Evolutionary conservation across 53 echinoderm and acorn worm species (phyloP).

Genomic region (Luidia sarsii): DNA sequence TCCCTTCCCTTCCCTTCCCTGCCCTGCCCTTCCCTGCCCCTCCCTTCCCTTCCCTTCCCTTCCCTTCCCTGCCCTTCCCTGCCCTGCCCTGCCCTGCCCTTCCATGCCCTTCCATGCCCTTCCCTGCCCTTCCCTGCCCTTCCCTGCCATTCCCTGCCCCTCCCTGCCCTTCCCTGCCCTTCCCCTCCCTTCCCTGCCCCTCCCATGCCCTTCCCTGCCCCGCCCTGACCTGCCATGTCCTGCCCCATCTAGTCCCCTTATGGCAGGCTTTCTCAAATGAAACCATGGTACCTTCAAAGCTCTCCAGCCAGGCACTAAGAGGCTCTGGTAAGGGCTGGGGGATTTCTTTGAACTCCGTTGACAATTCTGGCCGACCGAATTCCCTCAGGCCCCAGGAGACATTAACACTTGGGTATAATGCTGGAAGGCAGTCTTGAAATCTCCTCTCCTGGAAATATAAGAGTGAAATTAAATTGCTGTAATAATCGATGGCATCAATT

Average conservation of each 20-base stretch:
- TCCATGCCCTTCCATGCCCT: not conserved
- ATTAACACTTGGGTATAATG: slow-evolving; percentile 76
- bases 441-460: not conserved
- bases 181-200: not conserved
- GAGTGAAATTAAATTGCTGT: not conserved
- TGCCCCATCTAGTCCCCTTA: too few relatives aligned
- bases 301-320: slow-evolving; percentile 66
- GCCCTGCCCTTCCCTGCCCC: too few relatives aligned
- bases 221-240: too few relatives aligned
- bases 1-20: too few relatives aligned
- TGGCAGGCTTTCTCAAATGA: too few relatives aligned
- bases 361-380: slow-evolving; percentile 50
- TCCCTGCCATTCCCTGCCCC: too few relatives aligned
- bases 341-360: slow-evolving; percentile 42
- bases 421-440: slow-evolving; percentile 32
- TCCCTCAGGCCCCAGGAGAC: slow-evolving; percentile 69
- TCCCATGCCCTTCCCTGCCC: too few relatives aligned
- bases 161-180: not conserved
- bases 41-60: too few relatives aligned
- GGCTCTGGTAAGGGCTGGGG: slow-evolving; percentile 66
- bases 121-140: not conserved
- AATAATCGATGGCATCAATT: too few relatives aligned
- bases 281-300: slow-evolving; percentile 85
- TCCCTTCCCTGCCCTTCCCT: too few relatives aligned
- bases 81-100: too few relatives aligned